phyloP scores from a whole-genome alignment of 2,888 invertebrate genomes.

The Drosophila paramelanica region DNA sequence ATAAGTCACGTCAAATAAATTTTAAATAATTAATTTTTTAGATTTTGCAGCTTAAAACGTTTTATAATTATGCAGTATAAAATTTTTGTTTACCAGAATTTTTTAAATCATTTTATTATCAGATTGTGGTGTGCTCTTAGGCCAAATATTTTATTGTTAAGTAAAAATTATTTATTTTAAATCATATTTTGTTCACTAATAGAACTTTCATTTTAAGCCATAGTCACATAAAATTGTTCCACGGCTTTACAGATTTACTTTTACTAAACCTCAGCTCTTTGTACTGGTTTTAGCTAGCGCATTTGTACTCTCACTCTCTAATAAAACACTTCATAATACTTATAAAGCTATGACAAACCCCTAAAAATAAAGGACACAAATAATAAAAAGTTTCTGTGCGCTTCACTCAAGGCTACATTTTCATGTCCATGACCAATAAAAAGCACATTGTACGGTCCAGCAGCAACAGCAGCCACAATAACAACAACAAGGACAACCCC shows the following conservation, averaged over 20 bases:
- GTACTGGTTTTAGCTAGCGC: neutral
- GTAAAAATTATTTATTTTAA: no score
- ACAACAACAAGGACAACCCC: conserved; percentile 21
- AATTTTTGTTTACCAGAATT: no score
- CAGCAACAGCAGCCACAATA: conserved; percentile 14
- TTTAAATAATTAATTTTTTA: no score
- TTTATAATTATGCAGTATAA: no score
- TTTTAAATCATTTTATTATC: no score
- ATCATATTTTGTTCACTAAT: no score
- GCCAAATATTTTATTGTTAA: no score
- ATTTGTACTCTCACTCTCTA: conserved; percentile 8
- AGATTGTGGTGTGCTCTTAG: no score
- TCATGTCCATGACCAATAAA: conserved; percentile 70
- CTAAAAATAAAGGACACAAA: conserved; percentile 8
- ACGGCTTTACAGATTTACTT: neutral
- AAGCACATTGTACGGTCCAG: conserved; percentile 66
- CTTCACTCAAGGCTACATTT: conserved; percentile 52
- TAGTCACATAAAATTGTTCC: neutral
- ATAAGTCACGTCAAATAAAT: neutral
- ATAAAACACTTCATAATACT: conserved; percentile 21
- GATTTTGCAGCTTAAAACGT: no score
- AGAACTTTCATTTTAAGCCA: neutral
- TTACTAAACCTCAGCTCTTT: neutral
- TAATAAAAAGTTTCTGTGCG: conserved; percentile 6
- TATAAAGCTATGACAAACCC: conserved; percentile 15